Evolutionary conservation across 2,113 vertebrate genomes (phyloP).

Genomic region (Canis aureus): DNA sequence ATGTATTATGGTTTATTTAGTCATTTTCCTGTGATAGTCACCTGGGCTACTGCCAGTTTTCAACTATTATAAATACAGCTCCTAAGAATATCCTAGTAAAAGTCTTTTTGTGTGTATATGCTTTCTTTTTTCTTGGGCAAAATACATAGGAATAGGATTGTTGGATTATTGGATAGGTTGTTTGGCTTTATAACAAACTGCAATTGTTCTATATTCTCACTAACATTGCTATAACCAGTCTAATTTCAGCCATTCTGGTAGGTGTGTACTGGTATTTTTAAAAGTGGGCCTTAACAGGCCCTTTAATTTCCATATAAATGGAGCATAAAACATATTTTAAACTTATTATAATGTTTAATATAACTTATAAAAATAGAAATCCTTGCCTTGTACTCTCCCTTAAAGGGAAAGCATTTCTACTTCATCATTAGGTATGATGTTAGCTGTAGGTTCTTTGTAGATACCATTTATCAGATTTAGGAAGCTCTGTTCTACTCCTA

Average conservation of each 20-base stretch:
- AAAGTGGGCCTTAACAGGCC: not conserved
- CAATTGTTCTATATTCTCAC: not conserved
- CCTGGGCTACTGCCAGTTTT: not conserved
- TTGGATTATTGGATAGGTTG: not conserved
- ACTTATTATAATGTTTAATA: not conserved
- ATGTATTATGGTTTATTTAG: not conserved
- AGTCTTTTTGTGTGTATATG: not conserved
- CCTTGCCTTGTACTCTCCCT: not conserved
- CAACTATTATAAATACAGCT: not conserved
- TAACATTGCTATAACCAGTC: not conserved
- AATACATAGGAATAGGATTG: not conserved
- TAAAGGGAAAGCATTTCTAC: not conserved
- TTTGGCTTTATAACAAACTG: not conserved
- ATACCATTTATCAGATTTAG: not conserved
- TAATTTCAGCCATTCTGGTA: not conserved
- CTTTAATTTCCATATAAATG: not conserved
- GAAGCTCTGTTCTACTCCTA: not conserved
- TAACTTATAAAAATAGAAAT: slow-evolving; percentile 29
- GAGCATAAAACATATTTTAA: not conserved
- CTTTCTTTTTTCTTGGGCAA: not conserved
- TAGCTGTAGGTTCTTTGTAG: not conserved
- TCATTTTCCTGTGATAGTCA: not conserved
- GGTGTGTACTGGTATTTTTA: not conserved
- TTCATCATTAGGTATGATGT: not conserved
- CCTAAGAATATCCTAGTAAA: not conserved